A percentile compares a stretch with the other conserved stretches of the same genome.
Conservation (phyloP, 2,113 vertebrate species). For the Phycodurus eques region DNA sequence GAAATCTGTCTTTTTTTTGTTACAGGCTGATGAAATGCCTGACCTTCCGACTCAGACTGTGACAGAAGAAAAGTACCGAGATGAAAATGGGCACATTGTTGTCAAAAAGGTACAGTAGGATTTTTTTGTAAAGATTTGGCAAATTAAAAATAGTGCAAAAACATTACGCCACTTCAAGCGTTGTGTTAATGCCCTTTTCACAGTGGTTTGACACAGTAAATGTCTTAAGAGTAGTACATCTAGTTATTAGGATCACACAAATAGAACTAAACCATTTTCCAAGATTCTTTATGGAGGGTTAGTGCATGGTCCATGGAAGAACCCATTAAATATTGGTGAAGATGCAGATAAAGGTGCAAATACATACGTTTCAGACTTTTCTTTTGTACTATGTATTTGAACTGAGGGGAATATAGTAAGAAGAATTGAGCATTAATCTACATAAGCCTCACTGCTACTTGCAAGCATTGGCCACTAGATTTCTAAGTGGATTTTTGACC, state of each 20-base stretch:
- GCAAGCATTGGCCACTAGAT: neutral
- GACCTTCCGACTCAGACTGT: slow-evolving; percentile 81
- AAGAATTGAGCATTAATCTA: neutral
- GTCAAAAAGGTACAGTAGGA: slow-evolving; percentile 82
- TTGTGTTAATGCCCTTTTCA: neutral
- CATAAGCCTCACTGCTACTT: neutral
- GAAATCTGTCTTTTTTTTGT: slow-evolving; percentile 15
- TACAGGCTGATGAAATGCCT: slow-evolving; percentile 83
- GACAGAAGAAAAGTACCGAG: slow-evolving; percentile 84
- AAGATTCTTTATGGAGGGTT: no score
- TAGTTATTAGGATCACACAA: no score
- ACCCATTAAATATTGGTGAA: no score
- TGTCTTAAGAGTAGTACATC: no score
- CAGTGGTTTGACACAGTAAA: no score
- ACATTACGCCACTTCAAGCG: neutral
- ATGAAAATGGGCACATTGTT: slow-evolving; percentile 83
- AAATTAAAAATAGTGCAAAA: neutral
- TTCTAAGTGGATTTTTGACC: slow-evolving; percentile 2
- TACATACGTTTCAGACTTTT: neutral
- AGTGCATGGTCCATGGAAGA: no score
- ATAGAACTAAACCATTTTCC: no score
- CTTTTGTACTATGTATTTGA: neutral
- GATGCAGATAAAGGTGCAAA: neutral
- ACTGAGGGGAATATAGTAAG: neutral
- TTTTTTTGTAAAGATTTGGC: neutral